Evolutionary conservation across 2,113 vertebrate species (phyloP).

Genomic region (Melozone crissalis): DNA sequence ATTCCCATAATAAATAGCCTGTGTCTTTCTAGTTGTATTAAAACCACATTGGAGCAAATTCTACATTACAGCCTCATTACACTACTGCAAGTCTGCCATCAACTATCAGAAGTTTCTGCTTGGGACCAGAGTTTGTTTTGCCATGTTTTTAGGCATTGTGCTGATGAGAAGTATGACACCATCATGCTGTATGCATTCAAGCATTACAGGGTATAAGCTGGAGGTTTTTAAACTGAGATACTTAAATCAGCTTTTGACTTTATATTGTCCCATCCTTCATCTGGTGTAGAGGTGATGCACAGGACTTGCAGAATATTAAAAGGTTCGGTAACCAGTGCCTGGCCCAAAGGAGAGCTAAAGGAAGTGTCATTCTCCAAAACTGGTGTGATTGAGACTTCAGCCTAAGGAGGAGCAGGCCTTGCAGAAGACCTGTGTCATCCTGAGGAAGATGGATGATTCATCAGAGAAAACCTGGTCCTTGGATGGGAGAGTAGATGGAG

Average conservation of each 20-base stretch:
- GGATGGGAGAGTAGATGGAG: not conserved
- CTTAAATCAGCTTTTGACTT: not conserved
- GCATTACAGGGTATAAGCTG: not conserved
- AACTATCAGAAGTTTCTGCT: not conserved
- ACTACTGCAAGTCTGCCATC: not conserved
- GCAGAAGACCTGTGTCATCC: not conserved
- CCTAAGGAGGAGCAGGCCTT: not conserved
- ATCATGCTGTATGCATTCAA: not conserved
- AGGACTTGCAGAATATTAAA: not conserved
- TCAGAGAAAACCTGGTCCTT: not conserved
- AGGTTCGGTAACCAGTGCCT: not conserved
- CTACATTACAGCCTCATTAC: not conserved
- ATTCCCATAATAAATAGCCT: slow-evolving; percentile 47
- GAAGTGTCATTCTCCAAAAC: accelerated
- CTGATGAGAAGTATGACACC: not conserved
- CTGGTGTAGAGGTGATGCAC: not conserved
- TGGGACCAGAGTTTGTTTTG: not conserved
- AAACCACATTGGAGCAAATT: slow-evolving; percentile 45
- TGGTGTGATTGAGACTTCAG: not conserved
- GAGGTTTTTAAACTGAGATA: not conserved
- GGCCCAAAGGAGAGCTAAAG: not conserved
- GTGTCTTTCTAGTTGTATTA: slow-evolving; percentile 16
- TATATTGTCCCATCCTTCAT: not conserved
- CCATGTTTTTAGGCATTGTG: not conserved
- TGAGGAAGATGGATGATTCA: not conserved